Conservation (phyloP, 2,797 vertebrate species). For the Pithecia hirsuta region DNA sequence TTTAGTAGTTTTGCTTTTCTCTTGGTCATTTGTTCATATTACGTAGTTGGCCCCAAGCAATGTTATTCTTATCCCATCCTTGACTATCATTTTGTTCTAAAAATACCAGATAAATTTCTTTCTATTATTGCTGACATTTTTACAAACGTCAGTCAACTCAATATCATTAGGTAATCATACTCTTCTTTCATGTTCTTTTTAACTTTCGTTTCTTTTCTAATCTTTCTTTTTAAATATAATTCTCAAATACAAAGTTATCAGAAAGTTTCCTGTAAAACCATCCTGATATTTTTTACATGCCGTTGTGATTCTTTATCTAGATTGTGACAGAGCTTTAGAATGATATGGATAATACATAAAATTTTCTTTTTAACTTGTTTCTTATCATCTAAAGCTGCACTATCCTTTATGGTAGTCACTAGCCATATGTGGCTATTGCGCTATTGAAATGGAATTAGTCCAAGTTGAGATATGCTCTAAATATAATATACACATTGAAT, state of each 20-base stretch:
- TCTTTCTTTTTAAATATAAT: constrained; percentile 22
- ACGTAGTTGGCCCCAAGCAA: background rate
- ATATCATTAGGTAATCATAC: background rate
- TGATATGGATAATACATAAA: background rate
- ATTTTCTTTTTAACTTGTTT: constrained; percentile 2
- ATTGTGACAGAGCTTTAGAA: background rate
- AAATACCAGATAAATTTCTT: constrained; percentile 39
- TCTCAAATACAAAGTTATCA: background rate
- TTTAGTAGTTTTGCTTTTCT: constrained; percentile 55
- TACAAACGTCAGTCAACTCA: background rate
- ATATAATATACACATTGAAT: background rate
- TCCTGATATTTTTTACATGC: background rate
- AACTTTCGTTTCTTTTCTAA: background rate
- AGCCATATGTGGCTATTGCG: background rate
- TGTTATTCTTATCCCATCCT: background rate
- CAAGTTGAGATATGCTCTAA: background rate
- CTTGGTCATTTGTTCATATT: constrained; percentile 30
- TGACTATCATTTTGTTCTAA: background rate
- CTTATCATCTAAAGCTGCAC: background rate
- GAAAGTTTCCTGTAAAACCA: background rate
- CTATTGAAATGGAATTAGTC: constrained; percentile 1
- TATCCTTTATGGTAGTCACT: background rate
- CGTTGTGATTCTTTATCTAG: constrained; percentile 1
- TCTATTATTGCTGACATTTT: background rate
- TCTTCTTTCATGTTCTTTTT: background rate